A percentile compares a stretch with the other conserved stretches of the same genome.
These are phyloP conservation scores for Cynoglossus semilaevis DNA, from an alignment of 2,113 vertebrate species.

Conservation along the genomic window DNA sequence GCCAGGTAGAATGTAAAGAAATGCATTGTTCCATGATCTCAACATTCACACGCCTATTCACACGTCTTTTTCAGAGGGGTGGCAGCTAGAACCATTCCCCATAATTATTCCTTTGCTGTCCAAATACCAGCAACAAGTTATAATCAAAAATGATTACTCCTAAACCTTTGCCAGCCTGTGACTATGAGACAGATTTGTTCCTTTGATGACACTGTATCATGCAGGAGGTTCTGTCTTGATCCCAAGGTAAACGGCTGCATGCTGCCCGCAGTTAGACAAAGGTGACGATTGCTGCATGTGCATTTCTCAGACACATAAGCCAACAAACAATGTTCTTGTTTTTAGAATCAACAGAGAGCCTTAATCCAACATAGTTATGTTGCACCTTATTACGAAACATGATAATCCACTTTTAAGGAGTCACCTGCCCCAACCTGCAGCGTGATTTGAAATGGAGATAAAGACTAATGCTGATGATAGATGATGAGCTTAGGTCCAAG, in stretches of 20 bases:
- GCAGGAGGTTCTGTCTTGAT: slow-evolving; percentile 22
- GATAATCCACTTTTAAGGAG: no score
- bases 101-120: slow-evolving; percentile 27
- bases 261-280: not conserved
- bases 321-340: slow-evolving; percentile 7
- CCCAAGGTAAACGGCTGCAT: slow-evolving; percentile 24
- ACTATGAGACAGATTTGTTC: slow-evolving; percentile 30
- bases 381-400: no score
- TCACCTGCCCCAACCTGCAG: no score
- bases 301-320: not conserved
- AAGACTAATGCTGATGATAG: no score
- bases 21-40: slow-evolving; percentile 44
- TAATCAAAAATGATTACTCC: slow-evolving; percentile 18
- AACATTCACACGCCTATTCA: slow-evolving; percentile 15
- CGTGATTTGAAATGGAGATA: no score
- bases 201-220: slow-evolving; percentile 6
- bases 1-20: slow-evolving; percentile 43
- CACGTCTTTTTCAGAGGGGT: slow-evolving; percentile 49
- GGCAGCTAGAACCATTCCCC: slow-evolving; percentile 11
- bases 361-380: not conserved
- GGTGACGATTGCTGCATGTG: no score
- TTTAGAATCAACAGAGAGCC: not conserved
- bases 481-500: no score
- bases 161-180: slow-evolving; percentile 23
- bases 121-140: slow-evolving; percentile 10